Conservation (phyloP, 2,113 vertebrate species). For the Chroicocephalus ridibundus region DNA sequence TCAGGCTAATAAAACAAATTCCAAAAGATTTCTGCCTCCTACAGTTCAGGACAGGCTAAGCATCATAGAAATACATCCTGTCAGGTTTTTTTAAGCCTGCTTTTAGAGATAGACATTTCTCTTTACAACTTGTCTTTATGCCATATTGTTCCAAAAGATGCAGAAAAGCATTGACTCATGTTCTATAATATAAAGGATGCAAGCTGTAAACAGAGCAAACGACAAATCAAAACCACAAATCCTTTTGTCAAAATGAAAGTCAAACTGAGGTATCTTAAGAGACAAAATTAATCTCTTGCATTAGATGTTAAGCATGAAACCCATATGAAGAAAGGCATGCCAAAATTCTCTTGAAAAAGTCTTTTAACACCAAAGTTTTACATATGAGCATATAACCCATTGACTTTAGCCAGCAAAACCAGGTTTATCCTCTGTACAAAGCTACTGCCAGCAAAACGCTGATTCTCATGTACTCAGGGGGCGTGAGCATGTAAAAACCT, state of each 20-base stretch:
- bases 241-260: background rate
- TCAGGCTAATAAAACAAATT: background rate
- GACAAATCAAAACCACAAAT: background rate
- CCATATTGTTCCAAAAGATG: background rate
- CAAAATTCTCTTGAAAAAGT: background rate
- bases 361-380: background rate
- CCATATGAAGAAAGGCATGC: background rate
- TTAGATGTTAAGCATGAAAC: background rate
- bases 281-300: background rate
- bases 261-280: background rate
- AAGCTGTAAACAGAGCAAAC: background rate
- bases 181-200: background rate
- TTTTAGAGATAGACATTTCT: background rate
- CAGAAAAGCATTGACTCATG: background rate
- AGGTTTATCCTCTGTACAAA: background rate
- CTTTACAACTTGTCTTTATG: background rate
- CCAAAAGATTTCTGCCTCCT: background rate
- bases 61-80: background rate
- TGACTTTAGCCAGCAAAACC: background rate
- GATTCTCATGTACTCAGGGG: fast-evolving
- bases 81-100: background rate
- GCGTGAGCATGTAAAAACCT: background rate
- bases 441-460: background rate
- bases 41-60: background rate
- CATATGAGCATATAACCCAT: background rate